phyloP scores from a whole-genome alignment of 2,888 invertebrate genomes.

The Myathropa florea region DNA sequence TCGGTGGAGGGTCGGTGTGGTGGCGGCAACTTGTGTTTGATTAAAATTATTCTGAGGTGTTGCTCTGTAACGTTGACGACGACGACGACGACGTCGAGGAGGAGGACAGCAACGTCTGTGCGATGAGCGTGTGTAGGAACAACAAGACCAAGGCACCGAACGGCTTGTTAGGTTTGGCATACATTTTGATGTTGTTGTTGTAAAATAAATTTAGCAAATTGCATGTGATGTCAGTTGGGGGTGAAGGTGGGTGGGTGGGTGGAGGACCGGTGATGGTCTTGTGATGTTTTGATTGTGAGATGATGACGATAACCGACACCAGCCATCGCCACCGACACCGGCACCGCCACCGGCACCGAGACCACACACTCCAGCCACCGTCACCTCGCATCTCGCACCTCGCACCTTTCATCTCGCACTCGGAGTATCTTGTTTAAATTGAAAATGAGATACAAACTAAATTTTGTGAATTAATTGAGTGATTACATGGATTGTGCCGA shows the following conservation, averaged over 20 bases:
- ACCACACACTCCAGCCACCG: no score
- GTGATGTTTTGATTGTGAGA: background rate
- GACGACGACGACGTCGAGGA: background rate
- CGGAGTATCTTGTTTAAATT: background rate
- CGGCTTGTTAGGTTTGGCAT: constrained; percentile 41
- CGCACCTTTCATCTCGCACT: no score
- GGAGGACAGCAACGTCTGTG: background rate
- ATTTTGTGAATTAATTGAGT: background rate
- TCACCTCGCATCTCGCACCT: no score
- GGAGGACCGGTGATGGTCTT: background rate
- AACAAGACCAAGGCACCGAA: background rate
- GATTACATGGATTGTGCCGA: background rate
- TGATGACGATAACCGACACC: background rate
- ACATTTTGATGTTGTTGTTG: constrained; percentile 28
- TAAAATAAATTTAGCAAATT: constrained; percentile 48
- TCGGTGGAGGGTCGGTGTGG: background rate
- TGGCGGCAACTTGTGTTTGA: constrained; percentile 36
- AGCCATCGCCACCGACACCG: background rate
- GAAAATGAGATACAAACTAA: background rate
- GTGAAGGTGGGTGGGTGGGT: constrained; percentile 40
- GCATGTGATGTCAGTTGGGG: constrained; percentile 27
- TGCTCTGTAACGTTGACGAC: constrained; percentile 2
- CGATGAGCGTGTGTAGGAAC: constrained; percentile 15
- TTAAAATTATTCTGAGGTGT: constrained; percentile 59
- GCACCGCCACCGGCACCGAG: background rate